phyloP scores from a whole-genome alignment of 2,797 vertebrate species.

The Myiotriccus ornatus region DNA sequence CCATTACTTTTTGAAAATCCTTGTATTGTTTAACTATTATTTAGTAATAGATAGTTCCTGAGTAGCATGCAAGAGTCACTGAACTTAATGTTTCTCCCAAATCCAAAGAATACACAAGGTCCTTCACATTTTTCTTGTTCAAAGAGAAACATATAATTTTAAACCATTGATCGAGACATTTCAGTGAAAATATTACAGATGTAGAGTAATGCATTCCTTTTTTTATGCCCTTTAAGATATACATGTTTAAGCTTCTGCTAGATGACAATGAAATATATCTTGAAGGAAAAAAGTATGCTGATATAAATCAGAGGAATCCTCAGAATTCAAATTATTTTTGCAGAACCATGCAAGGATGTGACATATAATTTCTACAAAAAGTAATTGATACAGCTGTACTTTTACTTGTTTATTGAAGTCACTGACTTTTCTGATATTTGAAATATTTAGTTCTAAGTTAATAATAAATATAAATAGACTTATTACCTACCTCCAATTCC shows the following conservation, averaged over 20 bases:
- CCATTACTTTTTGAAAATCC: conserved; percentile 21
- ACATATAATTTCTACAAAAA: not conserved
- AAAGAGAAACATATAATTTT: not conserved
- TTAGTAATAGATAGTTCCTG: conserved; percentile 9
- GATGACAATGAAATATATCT: not conserved
- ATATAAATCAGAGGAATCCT: not conserved
- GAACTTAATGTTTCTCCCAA: conserved; percentile 2
- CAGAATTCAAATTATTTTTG: not conserved
- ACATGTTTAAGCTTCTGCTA: not conserved
- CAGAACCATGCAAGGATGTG: not conserved
- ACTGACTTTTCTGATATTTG: not conserved
- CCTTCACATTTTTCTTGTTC: conserved; percentile 11
- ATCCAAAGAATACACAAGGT: not conserved
- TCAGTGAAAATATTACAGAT: conserved; percentile 9
- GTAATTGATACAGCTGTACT: not conserved
- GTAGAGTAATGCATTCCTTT: not conserved
- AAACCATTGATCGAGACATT: conserved; percentile 2
- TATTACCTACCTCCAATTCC: not conserved
- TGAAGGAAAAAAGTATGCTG: not conserved
- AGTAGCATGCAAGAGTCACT: not conserved
- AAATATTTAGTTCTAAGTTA: not conserved
- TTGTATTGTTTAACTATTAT: conserved; percentile 29
- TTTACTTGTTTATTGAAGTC: not conserved
- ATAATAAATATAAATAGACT: not conserved
- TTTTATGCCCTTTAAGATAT: not conserved